Conservation (phyloP, 2,888 invertebrate species). For the Pomacea canaliculata region DNA sequence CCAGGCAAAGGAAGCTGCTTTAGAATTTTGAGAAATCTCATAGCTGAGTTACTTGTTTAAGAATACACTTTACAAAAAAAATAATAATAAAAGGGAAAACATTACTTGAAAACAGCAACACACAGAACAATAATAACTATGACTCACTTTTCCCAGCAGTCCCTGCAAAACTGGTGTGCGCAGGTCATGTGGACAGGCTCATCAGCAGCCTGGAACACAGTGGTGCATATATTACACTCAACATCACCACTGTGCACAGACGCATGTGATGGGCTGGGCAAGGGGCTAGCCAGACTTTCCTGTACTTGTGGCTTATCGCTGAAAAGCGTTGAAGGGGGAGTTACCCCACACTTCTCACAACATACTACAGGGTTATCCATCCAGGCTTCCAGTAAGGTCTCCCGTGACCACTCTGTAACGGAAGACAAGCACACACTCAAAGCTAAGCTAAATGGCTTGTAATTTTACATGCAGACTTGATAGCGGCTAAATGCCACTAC, state of each 20-base stretch:
- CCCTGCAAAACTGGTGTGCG: slow-evolving; percentile 76
- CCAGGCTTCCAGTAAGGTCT: slow-evolving; percentile 78
- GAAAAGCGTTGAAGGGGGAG: slow-evolving; percentile 73
- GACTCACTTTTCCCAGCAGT: slow-evolving; percentile 76
- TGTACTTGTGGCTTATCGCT: slow-evolving; percentile 58
- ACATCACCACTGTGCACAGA: slow-evolving; percentile 44
- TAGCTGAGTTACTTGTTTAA: neutral
- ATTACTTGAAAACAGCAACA: too few species aligned
- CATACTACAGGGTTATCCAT: slow-evolving; percentile 78
- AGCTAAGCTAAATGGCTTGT: neutral
- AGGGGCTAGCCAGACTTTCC: slow-evolving; percentile 52
- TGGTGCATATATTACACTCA: slow-evolving; percentile 76
- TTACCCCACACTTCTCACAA: slow-evolving; percentile 78
- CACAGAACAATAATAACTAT: neutral
- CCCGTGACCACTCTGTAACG: slow-evolving; percentile 78
- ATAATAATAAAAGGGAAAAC: too few species aligned
- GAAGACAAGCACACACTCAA: neutral
- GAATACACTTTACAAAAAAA: too few species aligned
- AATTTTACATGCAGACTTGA: too few species aligned
- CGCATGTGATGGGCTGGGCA: slow-evolving; percentile 38
- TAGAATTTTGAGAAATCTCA: neutral
- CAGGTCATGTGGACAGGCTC: slow-evolving; percentile 76
- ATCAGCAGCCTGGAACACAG: slow-evolving; percentile 70
- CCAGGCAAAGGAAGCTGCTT: neutral
- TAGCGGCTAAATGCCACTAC: too few species aligned